Percentiles rank a stretch among this genome's conserved stretches.
phyloP scores from a whole-genome alignment of 2,888 invertebrate species.

The Diaphora mendica region DNA sequence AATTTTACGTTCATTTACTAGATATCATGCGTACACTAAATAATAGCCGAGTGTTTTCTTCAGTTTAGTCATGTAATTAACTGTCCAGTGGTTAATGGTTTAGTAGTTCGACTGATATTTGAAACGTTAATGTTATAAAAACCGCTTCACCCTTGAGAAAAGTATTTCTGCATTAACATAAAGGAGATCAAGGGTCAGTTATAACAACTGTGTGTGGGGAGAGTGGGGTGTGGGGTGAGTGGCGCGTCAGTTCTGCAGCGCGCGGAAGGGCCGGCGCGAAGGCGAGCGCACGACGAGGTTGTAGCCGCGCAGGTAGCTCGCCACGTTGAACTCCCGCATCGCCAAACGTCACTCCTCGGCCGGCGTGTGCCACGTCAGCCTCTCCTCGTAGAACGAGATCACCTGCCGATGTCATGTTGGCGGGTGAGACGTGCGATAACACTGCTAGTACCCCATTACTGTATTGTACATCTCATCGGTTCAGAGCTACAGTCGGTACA shows the following conservation, averaged over 20 bases:
- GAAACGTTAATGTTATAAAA: too few relatives aligned
- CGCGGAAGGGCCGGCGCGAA: neutral
- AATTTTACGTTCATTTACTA: neutral
- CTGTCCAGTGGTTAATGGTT: neutral
- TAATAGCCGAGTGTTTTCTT: neutral
- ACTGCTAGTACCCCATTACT: too few relatives aligned
- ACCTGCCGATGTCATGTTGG: constrained; percentile 81
- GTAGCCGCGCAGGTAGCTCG: neutral
- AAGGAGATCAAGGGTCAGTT: neutral
- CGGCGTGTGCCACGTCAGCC: constrained; percentile 97
- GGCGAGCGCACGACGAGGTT: neutral
- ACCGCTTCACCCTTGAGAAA: neutral
- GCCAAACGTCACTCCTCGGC: constrained; percentile 59
- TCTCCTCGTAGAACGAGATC: constrained; percentile 97
- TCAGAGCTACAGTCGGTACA: too few relatives aligned
- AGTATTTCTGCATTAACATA: neutral
- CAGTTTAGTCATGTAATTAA: neutral
- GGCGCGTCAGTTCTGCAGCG: neutral
- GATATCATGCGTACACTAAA: neutral
- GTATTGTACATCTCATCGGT: too few relatives aligned
- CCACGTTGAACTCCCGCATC: neutral
- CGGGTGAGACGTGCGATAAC: too few relatives aligned
- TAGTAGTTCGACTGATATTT: too few relatives aligned
- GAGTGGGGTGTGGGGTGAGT: too few relatives aligned
- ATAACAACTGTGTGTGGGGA: too few relatives aligned